phyloP scores from a whole-genome alignment of 2,888 invertebrate genomes.

The Apamea sordens region DNA sequence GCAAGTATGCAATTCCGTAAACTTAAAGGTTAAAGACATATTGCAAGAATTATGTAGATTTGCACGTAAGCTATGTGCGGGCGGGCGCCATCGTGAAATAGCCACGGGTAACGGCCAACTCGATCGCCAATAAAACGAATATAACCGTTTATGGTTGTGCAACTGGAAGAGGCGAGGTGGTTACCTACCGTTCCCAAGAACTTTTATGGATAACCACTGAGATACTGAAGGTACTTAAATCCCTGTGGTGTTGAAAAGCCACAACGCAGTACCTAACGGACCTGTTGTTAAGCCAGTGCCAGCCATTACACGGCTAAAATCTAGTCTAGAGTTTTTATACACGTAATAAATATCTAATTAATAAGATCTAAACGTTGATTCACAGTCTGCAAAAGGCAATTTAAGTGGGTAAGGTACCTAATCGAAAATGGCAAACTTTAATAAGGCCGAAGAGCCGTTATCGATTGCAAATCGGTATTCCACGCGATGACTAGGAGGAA shows the following conservation, averaged over 20 bases:
- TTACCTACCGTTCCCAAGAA: constrained; percentile 65
- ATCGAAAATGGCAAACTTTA: constrained; percentile 78
- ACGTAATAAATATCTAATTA: constrained; percentile 59
- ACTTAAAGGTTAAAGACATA: constrained; percentile 11
- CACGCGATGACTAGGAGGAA: constrained; percentile 58
- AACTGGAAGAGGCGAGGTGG: constrained; percentile 63
- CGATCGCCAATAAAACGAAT: constrained; percentile 75
- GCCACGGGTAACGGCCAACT: constrained; percentile 69
- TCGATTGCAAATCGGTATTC: constrained; percentile 67
- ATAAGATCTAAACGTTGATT: constrained; percentile 57
- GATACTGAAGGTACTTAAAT: constrained; percentile 56
- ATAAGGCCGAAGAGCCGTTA: constrained; percentile 80
- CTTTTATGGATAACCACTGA: constrained; percentile 66
- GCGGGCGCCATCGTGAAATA: constrained; percentile 67
- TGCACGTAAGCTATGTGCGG: constrained; percentile 44
- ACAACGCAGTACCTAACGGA: constrained; percentile 56
- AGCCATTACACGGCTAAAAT: constrained; percentile 36
- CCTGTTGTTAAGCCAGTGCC: constrained; percentile 21
- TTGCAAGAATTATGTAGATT: constrained; percentile 43
- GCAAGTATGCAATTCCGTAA: not conserved
- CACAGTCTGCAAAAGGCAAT: constrained; percentile 68
- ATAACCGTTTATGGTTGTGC: constrained; percentile 71
- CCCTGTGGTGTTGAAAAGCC: constrained; percentile 63
- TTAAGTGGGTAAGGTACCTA: constrained; percentile 77
- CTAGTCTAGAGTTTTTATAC: constrained; percentile 59